Evolutionary conservation across 2,113 vertebrate genomes (phyloP).

Genomic region (Nannospalax galili): DNA sequence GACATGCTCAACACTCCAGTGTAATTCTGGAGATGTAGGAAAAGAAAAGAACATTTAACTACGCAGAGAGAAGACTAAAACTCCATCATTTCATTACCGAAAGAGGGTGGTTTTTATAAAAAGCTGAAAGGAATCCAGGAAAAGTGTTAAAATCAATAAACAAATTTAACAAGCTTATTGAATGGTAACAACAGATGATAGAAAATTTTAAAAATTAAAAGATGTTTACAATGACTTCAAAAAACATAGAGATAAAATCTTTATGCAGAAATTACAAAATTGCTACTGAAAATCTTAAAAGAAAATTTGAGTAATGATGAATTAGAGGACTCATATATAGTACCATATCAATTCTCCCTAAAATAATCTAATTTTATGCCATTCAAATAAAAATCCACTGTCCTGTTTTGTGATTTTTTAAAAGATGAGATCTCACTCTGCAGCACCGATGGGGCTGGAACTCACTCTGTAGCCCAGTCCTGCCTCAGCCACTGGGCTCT

Average conservation of each 20-base stretch:
- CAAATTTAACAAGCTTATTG: neutral
- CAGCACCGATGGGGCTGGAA: neutral
- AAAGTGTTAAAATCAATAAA: neutral
- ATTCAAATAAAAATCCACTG: neutral
- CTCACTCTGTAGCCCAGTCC: neutral
- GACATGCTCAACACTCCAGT: neutral
- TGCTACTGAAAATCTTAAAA: neutral
- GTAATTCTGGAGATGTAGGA: neutral
- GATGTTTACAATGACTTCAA: neutral
- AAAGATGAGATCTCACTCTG: neutral
- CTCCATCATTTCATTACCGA: neutral
- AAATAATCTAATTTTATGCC: constrained; percentile 4
- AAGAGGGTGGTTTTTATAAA: neutral
- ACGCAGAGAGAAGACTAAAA: neutral
- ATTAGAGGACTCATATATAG: neutral
- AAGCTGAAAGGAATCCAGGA: neutral
- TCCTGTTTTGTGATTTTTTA: neutral
- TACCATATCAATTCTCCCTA: neutral
- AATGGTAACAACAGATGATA: neutral
- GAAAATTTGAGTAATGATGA: neutral
- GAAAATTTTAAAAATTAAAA: neutral
- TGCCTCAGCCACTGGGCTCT: neutral
- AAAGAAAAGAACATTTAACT: neutral
- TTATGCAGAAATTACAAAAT: neutral
- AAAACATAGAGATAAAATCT: neutral